Evolutionary conservation across 2,797 vertebrate genomes (phyloP), one percentile per base, ranked within the genome.

Genomic region (Denticeps clupeoides): DNA sequence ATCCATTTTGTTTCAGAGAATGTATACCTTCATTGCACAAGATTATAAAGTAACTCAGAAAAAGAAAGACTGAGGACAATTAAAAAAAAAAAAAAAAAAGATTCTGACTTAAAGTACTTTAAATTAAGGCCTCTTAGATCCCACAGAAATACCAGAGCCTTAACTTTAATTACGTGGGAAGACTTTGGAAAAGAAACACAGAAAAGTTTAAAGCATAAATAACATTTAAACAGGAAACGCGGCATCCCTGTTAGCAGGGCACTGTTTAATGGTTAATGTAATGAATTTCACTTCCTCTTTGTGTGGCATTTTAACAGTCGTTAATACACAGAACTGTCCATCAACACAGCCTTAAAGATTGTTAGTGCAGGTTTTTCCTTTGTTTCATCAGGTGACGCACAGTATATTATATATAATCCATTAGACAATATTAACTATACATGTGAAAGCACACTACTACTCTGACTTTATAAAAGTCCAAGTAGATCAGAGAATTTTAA

Each of bases 391-490:
- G 74, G 74, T 71, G 61, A 82, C 75, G 84, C 78, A 84, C 64
- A 79, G 72, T 68, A 77, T 69, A 80, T 73, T 80, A 68, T 70
- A 75, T 68, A 60, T 63, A 68, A 72, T 72, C 53, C 60, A 73
- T 74, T 74, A 70, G 45, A 62, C 56, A 60, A 54, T 65, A 65
- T 74, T 72, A 58, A 50, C 56, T 68, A 63, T 67, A 67, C 68
- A 75, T 46, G 51, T 51, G 70, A 70, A 56, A 72, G 53, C 68
- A 67, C 55, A 68, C 69, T 74, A 68, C 51, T 70, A 62, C 75
- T 86, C 79, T 71, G 77, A 83, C 70, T 83, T 83, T 80, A 82
- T 78, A 82, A 80, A 75, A 71, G 62, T 72, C 74, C 73, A 77
- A 64, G 74, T 65, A 74, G 79, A 82, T 78, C 66, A 56, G 54